phyloP scores from a whole-genome alignment of 2,888 invertebrate species.

The Orthosia gothica region DNA sequence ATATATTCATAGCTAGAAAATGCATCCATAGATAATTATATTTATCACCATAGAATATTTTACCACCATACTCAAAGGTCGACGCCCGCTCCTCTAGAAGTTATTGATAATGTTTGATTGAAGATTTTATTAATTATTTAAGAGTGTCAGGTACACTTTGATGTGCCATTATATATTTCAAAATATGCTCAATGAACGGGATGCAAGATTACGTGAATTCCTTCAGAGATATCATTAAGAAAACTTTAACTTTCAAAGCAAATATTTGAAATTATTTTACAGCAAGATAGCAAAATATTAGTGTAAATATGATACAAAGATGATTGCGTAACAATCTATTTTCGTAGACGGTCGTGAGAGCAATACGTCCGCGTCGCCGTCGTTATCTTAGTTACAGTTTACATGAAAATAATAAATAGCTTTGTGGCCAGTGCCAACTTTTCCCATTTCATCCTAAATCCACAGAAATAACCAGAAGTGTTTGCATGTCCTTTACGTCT shows the following conservation, averaged over 20 bases:
- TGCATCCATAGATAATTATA: no score
- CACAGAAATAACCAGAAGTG: slow-evolving; percentile 9
- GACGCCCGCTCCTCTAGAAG: slow-evolving; percentile 1
- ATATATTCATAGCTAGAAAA: background rate
- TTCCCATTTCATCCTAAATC: background rate
- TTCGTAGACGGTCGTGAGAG: slow-evolving; percentile 16
- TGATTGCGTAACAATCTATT: slow-evolving; percentile 36
- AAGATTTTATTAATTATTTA: background rate
- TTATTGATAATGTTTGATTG: background rate
- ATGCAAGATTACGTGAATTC: slow-evolving; percentile 12
- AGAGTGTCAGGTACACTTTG: no score
- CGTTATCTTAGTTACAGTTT: slow-evolving; percentile 21
- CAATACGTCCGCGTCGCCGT: slow-evolving; percentile 8
- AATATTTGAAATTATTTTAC: slow-evolving; percentile 34
- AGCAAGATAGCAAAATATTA: slow-evolving; percentile 31
- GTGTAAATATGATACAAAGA: slow-evolving; percentile 30
- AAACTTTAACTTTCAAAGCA: slow-evolving; percentile 13
- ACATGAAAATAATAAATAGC: slow-evolving; percentile 51
- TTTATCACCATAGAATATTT: no score
- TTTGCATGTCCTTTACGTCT: background rate
- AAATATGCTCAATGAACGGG: background rate
- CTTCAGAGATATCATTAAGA: background rate
- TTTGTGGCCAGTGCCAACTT: slow-evolving; percentile 40
- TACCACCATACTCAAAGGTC: background rate
- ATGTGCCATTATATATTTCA: background rate